Conservation (phyloP, 30 jellyfish, hydroid and myxozoan species). For the Phacellophora camtschatica region DNA sequence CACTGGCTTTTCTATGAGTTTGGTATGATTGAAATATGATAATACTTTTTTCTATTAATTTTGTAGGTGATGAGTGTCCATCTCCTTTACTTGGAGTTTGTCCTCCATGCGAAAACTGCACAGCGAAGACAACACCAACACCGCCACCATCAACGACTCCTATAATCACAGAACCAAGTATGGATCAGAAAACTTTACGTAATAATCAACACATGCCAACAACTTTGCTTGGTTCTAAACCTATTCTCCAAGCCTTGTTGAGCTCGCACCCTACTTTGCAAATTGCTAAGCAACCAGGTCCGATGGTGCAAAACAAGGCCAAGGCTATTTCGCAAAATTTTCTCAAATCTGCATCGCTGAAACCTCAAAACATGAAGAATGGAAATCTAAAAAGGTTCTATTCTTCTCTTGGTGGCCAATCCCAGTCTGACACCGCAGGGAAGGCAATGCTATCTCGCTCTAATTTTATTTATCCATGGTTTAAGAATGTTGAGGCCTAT, state of each 20-base stretch:
- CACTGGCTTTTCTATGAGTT: too few relatives aligned
- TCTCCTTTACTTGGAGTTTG: constrained; percentile 96
- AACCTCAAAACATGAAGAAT: constrained; percentile 8
- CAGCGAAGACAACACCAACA: constrained; percentile 63
- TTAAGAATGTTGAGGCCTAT: constrained; percentile 42
- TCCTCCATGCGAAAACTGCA: constrained; percentile 91
- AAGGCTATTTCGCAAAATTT: background rate
- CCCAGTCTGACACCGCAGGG: constrained; percentile 10
- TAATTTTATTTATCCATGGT: constrained; percentile 60
- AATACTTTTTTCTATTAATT: background rate
- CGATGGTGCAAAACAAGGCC: background rate
- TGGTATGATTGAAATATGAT: too few relatives aligned
- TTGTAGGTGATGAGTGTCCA: constrained; percentile 92
- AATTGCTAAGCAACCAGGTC: background rate
- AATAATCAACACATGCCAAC: background rate
- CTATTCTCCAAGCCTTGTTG: background rate
- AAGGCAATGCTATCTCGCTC: constrained; percentile 47
- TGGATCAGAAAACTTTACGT: constrained; percentile 24
- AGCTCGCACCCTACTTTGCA: background rate
- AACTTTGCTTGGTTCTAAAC: background rate
- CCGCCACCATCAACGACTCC: constrained; percentile 76
- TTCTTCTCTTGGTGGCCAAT: background rate
- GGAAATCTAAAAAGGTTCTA: background rate
- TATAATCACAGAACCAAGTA: constrained; percentile 60
- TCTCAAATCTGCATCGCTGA: background rate